Base-by-base conservation (phyloP, 2,113 vertebrate species). In the Martes martes region DNA sequence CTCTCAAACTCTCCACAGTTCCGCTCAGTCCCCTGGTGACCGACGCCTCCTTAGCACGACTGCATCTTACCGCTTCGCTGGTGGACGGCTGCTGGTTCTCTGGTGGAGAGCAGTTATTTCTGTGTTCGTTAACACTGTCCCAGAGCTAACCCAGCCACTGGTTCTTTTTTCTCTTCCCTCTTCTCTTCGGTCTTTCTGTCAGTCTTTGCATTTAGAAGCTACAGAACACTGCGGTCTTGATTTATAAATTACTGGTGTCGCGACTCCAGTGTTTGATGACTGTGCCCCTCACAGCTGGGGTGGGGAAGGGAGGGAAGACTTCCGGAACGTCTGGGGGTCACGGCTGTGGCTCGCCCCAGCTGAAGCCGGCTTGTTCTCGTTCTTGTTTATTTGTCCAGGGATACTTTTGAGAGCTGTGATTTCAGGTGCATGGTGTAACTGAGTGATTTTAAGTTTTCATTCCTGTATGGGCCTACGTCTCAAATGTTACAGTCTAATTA, bases 311-410 rank as follows among this genome's bases (percentile, higher is more conserved):
- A 21, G 1, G 8, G 16, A 81, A 63, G 61, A 4, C 45, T 45
- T 7, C 4, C 45, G 31, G 11, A 4, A 4, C 7, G 50, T n/a
- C 8, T 4, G 28, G 10, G 9, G 1, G 33, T 55, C 33, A 13
- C 11, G 85, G 61, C 55, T 18, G 45, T 33, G 24, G 14, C 39
- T 47, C 36, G 78, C 13, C 14, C 63, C 39, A 28, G 26, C 5
- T 1, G 9, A 55, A 42, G 42, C 65, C 81, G 61, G 61, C 45
- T 57, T 65, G 50, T 36, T 6, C 61, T 26, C 1, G 9, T 26
- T 24, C 59, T 42, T 65, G 50, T 79, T 67, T 82, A 39, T 80
- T 52, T 42, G n/a, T 45, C 50, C 39, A 24, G 31, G 71, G 67
- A 33, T 76, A 15, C 71, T 76, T 94, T 71, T 69, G 69, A 24